Percentiles rank a stretch among this genome's conserved stretches.
Conservation (phyloP, 1,140 invertebrate genomes). For the Danaus plexippus region DNA sequence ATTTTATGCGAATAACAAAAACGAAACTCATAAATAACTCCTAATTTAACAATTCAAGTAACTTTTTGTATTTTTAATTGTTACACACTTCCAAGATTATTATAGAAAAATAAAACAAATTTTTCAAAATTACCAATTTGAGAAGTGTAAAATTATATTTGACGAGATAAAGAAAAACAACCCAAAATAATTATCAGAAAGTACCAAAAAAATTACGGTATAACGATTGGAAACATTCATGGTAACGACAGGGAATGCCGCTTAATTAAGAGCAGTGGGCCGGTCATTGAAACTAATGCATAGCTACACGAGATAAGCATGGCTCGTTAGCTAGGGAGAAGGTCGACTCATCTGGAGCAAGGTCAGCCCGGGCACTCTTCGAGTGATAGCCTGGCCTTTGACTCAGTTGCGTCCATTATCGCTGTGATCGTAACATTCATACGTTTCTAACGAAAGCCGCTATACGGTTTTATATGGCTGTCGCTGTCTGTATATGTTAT, state of each 20-base stretch:
- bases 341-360: constrained; percentile 61
- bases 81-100: no score
- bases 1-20: no score
- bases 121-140: no score
- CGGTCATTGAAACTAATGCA: constrained; percentile 49
- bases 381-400: constrained; percentile 64
- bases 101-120: no score
- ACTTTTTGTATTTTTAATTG: no score
- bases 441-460: constrained; percentile 5
- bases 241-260: constrained; percentile 39
- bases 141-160: no score
- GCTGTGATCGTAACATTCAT: constrained; percentile 36
- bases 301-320: constrained; percentile 47
- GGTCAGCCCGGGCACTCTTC: constrained; percentile 55
- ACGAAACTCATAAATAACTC: no score
- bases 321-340: constrained; percentile 49
- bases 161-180: no score
- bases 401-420: constrained; percentile 40
- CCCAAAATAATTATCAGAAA: no score
- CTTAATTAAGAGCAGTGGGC: constrained; percentile 52
- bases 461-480: constrained; percentile 2
- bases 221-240: constrained; percentile 10
- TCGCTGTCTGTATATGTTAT: not conserved
- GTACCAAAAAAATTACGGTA: no score
- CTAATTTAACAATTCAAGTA: no score